phyloP scores from a whole-genome alignment of 2,797 vertebrate genomes.

The Cygnus olor region DNA sequence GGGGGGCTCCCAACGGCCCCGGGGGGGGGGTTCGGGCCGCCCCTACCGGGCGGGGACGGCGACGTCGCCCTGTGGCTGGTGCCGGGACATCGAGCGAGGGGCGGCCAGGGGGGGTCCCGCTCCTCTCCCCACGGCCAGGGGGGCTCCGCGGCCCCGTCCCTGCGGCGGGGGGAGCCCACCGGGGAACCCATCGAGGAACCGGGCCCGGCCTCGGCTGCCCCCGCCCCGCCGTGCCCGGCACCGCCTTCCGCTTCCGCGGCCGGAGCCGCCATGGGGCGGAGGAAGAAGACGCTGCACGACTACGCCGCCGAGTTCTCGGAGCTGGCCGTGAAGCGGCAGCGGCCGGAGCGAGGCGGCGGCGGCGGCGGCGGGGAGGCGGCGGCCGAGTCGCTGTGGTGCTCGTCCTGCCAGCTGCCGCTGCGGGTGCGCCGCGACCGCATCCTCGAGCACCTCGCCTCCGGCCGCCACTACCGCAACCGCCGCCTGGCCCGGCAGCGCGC shows the following conservation, averaged over 20 bases:
- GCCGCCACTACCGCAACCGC: slow-evolving; percentile 67
- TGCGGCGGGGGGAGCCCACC: too few relatives aligned
- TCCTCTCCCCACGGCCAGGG: not conserved
- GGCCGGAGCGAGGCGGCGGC: slow-evolving; percentile 16
- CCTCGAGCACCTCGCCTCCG: slow-evolving; percentile 69
- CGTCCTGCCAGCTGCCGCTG: slow-evolving; percentile 69
- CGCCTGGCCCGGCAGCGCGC: slow-evolving; percentile 53
- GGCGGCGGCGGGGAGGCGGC: slow-evolving; percentile 31
- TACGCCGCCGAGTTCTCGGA: slow-evolving; percentile 65
- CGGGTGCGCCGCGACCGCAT: slow-evolving; percentile 64
- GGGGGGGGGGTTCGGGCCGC: not conserved
- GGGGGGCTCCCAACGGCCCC: not conserved
- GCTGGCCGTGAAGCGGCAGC: slow-evolving; percentile 62
- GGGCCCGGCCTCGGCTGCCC: too few relatives aligned
- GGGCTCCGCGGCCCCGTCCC: too few relatives aligned
- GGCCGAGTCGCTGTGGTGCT: slow-evolving; percentile 65
- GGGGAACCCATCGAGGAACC: too few relatives aligned
- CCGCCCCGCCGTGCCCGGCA: too few relatives aligned
- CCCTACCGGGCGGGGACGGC: too few relatives aligned
- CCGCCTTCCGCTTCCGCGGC: not conserved
- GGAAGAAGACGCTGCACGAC: slow-evolving; percentile 5
- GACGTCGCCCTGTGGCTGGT: too few relatives aligned
- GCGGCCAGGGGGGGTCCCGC: not conserved
- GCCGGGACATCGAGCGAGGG: too few relatives aligned
- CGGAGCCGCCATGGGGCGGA: not conserved